A percentile compares a stretch with the other conserved stretches of the same genome.
These are phyloP conservation scores for Pseudomyrmex dendroicus DNA, from an alignment of 1,140 invertebrate species.

Conservation along the genomic window DNA sequence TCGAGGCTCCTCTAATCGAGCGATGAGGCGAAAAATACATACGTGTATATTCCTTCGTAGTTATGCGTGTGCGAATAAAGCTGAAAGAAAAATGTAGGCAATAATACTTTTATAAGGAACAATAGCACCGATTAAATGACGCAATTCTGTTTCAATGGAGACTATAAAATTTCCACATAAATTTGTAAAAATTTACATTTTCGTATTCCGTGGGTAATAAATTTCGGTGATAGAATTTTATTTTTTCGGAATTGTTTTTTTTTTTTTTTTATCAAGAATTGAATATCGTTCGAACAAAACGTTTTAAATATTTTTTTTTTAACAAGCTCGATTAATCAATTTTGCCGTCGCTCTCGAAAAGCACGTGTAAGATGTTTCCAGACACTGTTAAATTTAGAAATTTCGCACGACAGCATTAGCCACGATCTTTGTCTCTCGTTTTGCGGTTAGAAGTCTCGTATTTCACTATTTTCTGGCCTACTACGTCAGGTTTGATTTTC, in stretches of 20 bases:
- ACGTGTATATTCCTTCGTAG: background rate
- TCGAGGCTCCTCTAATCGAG: conserved; percentile 55
- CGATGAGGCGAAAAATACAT: conserved; percentile 24
- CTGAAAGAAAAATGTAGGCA: background rate
- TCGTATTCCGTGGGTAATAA: background rate
- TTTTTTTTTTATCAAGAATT: background rate
- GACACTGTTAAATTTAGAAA: conserved; percentile 59
- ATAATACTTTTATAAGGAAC: background rate
- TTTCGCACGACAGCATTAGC: conserved; percentile 60
- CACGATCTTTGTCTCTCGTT: conserved; percentile 44
- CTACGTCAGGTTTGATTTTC: conserved; percentile 56
- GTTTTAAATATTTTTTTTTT: too few relatives aligned
- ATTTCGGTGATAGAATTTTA: background rate
- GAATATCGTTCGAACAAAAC: too few relatives aligned
- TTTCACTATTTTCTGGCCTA: conserved; percentile 64
- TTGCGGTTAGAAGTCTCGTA: conserved; percentile 53
- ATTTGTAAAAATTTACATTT: background rate
- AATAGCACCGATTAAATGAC: background rate
- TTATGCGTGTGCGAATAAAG: background rate
- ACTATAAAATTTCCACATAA: background rate
- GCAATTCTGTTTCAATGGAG: too few relatives aligned
- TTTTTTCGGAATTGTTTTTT: background rate
- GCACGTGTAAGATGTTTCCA: conserved; percentile 19
- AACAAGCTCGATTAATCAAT: conserved; percentile 38
- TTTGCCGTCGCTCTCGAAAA: conserved; percentile 15